A percentile compares a stretch with the other conserved stretches of the same genome.
phyloP scores from a whole-genome alignment of 2,113 vertebrate genomes.

The Rostratula benghalensis region DNA sequence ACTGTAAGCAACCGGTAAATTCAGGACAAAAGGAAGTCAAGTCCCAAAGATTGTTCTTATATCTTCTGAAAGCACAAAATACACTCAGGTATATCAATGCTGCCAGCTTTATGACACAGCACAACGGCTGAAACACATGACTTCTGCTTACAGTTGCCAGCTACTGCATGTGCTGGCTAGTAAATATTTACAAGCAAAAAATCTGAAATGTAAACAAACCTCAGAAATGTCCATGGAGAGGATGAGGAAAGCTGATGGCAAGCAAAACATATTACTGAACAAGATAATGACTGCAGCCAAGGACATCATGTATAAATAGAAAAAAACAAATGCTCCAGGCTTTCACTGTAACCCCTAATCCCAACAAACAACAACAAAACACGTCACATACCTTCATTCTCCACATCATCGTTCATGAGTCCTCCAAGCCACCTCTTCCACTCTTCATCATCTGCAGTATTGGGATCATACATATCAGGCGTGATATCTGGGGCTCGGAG shows the following conservation, averaged over 20 bases:
- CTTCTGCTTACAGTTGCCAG: background rate
- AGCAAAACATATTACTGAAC: background rate
- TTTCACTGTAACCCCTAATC: background rate
- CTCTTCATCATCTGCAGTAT: constrained; percentile 84
- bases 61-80: background rate
- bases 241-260: background rate
- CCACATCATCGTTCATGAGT: constrained; percentile 85
- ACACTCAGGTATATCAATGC: fast-evolving
- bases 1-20: background rate
- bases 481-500: constrained; percentile 92
- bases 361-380: background rate
- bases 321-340: background rate
- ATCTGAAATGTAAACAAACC: background rate
- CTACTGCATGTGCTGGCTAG: background rate
- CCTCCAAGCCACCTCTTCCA: constrained; percentile 93
- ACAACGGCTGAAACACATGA: fast-evolving
- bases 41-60: background rate
- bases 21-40: background rate
- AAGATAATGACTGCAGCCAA: background rate
- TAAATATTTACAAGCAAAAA: background rate
- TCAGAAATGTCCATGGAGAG: background rate
- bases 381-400: constrained; percentile 79
- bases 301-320: fast-evolving
- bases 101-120: background rate
- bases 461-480: constrained; percentile 90